Evolutionary conservation across 1,140 invertebrate genomes (phyloP).

Genomic region (Lutraria rhynchaena): DNA sequence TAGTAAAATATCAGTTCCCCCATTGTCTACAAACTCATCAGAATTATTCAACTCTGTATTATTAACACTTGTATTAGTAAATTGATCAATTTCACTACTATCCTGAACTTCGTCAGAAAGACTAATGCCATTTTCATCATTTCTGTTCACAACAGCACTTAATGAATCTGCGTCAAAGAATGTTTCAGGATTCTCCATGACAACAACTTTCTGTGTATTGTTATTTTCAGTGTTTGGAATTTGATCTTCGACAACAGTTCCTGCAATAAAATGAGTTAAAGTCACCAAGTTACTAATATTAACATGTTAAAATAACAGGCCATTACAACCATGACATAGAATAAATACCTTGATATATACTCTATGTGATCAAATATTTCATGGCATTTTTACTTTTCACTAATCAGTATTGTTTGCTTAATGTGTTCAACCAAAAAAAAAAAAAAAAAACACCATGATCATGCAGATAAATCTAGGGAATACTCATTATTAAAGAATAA

Average conservation of each 20-base stretch:
- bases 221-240: constrained; percentile 9
- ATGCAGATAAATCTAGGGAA: no score
- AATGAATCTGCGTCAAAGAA: constrained; percentile 35
- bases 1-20: background rate
- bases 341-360: no score
- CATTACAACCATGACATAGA: background rate
- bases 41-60: background rate
- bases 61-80: background rate
- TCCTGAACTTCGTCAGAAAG: constrained; percentile 8
- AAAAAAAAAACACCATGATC: no score
- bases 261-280: no score
- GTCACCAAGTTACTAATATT: no score
- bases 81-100: constrained; percentile 8
- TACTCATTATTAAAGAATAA: no score
- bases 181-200: constrained; percentile 34
- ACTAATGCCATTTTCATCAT: constrained; percentile 33
- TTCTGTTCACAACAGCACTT: constrained; percentile 35
- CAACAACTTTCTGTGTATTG: constrained; percentile 33
- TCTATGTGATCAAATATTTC: no score
- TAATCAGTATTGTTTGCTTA: no score
- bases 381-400: no score
- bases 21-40: background rate
- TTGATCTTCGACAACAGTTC: background rate
- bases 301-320: no score
- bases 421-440: no score